Evolutionary conservation across 2,888 invertebrate species (phyloP).

Genomic region (Pristionchus arcanus): DNA sequence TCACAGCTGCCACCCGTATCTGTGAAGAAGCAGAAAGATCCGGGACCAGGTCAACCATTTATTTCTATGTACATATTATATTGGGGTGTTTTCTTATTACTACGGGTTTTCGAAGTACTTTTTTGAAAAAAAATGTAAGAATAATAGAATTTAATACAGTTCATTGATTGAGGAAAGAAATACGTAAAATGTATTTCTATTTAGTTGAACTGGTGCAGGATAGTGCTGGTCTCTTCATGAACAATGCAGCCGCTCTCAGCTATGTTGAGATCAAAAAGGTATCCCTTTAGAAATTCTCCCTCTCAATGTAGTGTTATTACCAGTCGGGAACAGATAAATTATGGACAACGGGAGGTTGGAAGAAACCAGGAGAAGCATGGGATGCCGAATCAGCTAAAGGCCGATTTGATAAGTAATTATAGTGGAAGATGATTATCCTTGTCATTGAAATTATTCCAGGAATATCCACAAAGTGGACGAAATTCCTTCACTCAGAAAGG

Average conservation of each 20-base stretch:
- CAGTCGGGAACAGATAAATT: conserved; percentile 1
- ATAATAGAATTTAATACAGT: background rate
- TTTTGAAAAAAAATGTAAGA: background rate
- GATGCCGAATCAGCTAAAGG: background rate
- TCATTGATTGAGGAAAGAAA: background rate
- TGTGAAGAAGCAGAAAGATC: background rate
- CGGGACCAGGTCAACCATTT: background rate
- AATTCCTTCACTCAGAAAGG: no score
- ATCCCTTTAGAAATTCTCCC: background rate
- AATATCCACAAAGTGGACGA: background rate
- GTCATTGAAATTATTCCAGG: background rate
- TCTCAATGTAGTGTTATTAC: background rate
- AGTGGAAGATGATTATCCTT: background rate
- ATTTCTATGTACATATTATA: background rate
- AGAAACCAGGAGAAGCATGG: conserved; percentile 44
- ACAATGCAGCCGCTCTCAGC: background rate
- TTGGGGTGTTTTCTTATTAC: background rate
- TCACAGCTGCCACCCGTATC: conserved; percentile 33
- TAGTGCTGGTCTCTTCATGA: conserved; percentile 45
- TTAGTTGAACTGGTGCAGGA: conserved; percentile 44
- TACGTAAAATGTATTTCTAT: background rate
- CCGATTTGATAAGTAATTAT: background rate
- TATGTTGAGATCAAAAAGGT: conserved; percentile 49
- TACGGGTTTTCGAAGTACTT: background rate
- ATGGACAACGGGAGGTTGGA: conserved; percentile 49